A percentile compares a stretch with the other conserved stretches of the same genome.
Evolutionary conservation across 2,113 vertebrate species (phyloP).

Genomic region (Sinocyclocheilus rhinocerous): DNA sequence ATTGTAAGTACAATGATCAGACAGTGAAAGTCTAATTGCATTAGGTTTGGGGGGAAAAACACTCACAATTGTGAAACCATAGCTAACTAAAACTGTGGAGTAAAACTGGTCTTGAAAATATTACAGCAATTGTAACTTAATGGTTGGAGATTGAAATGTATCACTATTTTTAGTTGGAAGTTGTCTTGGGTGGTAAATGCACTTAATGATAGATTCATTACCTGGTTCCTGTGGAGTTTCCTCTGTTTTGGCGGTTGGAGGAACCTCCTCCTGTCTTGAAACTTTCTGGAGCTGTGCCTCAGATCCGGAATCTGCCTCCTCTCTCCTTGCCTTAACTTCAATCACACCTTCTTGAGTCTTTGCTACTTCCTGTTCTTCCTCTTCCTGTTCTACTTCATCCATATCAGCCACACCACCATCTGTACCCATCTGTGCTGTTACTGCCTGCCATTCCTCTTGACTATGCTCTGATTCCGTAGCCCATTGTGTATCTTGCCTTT

Average conservation of each 20-base stretch:
- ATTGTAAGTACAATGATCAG: constrained; percentile 35
- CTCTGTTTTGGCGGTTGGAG: background rate
- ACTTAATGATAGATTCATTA: constrained; percentile 17
- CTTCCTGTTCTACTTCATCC: background rate
- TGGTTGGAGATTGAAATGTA: background rate
- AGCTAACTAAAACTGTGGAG: background rate
- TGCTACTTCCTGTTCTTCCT: background rate
- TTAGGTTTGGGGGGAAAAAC: background rate
- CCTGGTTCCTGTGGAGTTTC: constrained; percentile 33
- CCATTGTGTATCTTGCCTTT: background rate
- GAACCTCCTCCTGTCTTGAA: constrained; percentile 35
- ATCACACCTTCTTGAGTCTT: constrained; percentile 33
- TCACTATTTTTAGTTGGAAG: background rate
- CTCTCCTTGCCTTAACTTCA: constrained; percentile 52
- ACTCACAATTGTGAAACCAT: constrained; percentile 6
- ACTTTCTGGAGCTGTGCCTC: background rate
- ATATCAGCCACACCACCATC: background rate
- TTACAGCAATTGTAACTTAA: background rate
- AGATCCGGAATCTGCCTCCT: constrained; percentile 25
- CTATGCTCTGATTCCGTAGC: background rate
- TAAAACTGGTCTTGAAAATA: background rate
- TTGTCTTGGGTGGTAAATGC: background rate
- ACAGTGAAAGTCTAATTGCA: constrained; percentile 29
- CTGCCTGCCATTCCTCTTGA: background rate
- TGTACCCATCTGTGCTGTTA: constrained; percentile 10